Base-by-base conservation (phyloP, 2,113 vertebrate species). In the Eptesicus fuscus region DNA sequence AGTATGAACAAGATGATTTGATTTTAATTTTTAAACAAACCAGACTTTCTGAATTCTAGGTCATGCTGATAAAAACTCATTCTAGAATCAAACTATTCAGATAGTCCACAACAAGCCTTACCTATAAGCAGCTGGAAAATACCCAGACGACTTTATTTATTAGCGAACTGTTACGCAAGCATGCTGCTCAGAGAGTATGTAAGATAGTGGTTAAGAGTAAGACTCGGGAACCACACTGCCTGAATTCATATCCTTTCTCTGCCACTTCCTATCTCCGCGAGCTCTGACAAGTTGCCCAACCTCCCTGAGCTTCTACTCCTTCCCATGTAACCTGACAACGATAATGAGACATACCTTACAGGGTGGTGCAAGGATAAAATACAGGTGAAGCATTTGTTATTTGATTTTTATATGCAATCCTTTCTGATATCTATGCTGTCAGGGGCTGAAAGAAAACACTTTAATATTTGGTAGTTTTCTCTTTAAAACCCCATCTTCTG, bases 11-110 rank as follows among this genome's bases (percentile, higher is more conserved):
- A 83, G 47, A 61, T 53, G 25, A 23, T 78, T 85, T 88, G 11
- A 69, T 95, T 96, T 93, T 95, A 77, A 76, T 90, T 89, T 94
- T 87, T 63, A 87, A 44, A 84, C 49, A 88, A 69, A 92, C 44
- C 18, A 77, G 35, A 84, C n/a, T 73, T 88, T 70, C 10, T 69
- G 5, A 32, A 92, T 91, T 95, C 40, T 83, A 17, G 25, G 23
- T 47, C 83, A 78, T 88, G 53, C 53, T 93, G 73, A 44, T 82
- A 90, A 82, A 67, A 88, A 63, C 1, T 88, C 25, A 85, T 94
- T 78, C 79, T 93, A n/a, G 20, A 88, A n/a, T 76, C 40, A 53
- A 23, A 78, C 73, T 94, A 18, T 74, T 90, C 77, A 85, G 9
- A 59, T 25, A 69, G 20, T 74, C 76, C 51, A n/a, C 56, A 37